A percentile compares a stretch with the other conserved stretches of the same genome.
Evolutionary conservation across 1,140 invertebrate genomes (phyloP).

Genomic region (Cydia amplana): DNA sequence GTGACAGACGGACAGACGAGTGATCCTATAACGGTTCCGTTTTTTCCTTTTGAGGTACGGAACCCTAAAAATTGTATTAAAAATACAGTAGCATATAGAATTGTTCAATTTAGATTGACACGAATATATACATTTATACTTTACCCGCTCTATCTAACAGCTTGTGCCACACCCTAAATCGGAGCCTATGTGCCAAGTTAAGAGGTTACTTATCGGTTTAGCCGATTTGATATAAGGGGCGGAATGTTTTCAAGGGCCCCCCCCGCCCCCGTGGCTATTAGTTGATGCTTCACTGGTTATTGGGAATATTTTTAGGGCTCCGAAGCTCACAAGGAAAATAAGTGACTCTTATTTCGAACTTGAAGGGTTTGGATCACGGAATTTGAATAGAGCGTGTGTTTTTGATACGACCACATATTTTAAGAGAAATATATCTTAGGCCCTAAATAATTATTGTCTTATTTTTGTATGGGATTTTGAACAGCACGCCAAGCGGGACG

Average conservation of each 20-base stretch:
- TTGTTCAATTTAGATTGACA: too few species aligned
- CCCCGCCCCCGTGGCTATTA: not conserved
- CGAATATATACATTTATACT: too few species aligned
- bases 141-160: slow-evolving; percentile 22
- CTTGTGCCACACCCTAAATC: slow-evolving; percentile 36
- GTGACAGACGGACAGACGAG: too few species aligned
- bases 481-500: too few species aligned
- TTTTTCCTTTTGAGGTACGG: too few species aligned
- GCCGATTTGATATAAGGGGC: slow-evolving; percentile 51
- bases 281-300: not conserved
- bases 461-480: too few species aligned
- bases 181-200: slow-evolving; percentile 44
- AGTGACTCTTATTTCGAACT: not conserved
- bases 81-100: too few species aligned
- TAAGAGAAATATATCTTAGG: too few species aligned
- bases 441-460: too few species aligned
- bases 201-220: slow-evolving; percentile 58
- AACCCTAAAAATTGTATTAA: too few species aligned
- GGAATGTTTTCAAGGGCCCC: slow-evolving; percentile 40
- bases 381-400: not conserved
- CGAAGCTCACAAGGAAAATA: not conserved
- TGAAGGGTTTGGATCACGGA: not conserved
- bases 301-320: not conserved
- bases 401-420: too few species aligned
- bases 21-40: too few species aligned